Conservation (phyloP, 2,888 invertebrate species). For the Macaria liturata region DNA sequence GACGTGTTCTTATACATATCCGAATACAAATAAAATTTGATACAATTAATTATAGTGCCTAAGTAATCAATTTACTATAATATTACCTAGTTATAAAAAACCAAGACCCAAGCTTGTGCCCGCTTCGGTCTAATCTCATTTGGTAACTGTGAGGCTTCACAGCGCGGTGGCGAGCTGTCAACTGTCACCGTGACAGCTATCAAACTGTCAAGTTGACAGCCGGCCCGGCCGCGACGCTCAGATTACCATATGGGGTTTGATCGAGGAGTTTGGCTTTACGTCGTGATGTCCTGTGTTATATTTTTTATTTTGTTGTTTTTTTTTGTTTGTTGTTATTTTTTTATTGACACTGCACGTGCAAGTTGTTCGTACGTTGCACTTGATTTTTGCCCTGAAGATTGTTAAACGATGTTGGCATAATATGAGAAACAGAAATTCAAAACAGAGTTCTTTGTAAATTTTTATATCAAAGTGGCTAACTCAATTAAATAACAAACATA, state of each 20-base stretch:
- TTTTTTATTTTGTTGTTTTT: constrained; percentile 44
- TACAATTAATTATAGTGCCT: no score
- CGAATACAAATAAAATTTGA: no score
- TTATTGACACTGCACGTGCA: no score
- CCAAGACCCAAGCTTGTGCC: constrained; percentile 66
- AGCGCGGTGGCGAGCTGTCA: constrained; percentile 53
- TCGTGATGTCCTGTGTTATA: constrained; percentile 78
- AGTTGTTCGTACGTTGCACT: no score
- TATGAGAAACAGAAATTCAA: no score
- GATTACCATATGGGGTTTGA: constrained; percentile 94
- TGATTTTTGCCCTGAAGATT: constrained; percentile 30
- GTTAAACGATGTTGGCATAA: neutral
- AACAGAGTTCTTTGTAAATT: no score
- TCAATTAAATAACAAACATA: no score
- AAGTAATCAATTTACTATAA: no score
- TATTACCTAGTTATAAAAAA: neutral
- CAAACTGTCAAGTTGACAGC: constrained; percentile 39
- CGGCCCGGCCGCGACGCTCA: constrained; percentile 81
- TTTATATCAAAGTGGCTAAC: no score
- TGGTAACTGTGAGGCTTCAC: constrained; percentile 96
- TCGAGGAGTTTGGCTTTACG: constrained; percentile 77
- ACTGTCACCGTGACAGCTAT: constrained; percentile 43
- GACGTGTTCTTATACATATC: no score
- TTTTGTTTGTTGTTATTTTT: constrained; percentile 31
- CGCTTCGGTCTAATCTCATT: constrained; percentile 96